phyloP scores from a whole-genome alignment of 2,113 vertebrate species.

The Cisticola juncidis region DNA sequence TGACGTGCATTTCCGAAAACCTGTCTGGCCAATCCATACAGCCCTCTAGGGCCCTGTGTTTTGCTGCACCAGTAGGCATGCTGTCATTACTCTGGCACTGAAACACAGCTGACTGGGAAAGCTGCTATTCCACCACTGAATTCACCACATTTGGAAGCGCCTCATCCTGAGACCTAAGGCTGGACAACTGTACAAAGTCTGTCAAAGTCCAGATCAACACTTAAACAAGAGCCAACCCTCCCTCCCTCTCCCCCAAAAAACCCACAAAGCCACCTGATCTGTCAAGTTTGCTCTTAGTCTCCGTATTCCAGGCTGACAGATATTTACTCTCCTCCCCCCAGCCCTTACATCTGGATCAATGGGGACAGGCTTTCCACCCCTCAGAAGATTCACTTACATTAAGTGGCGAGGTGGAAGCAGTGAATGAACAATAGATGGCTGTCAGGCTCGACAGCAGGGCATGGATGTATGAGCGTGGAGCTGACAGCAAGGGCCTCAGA shows the following conservation, averaged over 20 bases:
- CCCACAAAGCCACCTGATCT: conserved; percentile 64
- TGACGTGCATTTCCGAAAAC: conserved; percentile 16
- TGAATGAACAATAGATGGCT: conserved; percentile 89
- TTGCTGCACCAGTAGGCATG: conserved; percentile 58
- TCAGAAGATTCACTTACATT: conserved; percentile 86
- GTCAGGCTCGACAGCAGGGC: conserved; percentile 91
- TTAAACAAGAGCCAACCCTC: background rate
- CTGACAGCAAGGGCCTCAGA: conserved; percentile 95
- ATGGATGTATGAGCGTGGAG: conserved; percentile 84
- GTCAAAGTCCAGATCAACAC: background rate
- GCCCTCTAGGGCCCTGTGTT: conserved; percentile 33
- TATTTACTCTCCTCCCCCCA: conserved; percentile 43
- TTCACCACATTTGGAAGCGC: background rate
- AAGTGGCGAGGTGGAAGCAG: conserved; percentile 79
- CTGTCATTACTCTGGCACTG: conserved; percentile 47
- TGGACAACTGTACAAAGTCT: background rate
- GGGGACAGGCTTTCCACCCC: conserved; percentile 77
- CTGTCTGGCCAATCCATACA: conserved; percentile 19
- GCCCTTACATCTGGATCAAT: conserved; percentile 74
- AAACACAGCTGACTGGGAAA: conserved; percentile 22
- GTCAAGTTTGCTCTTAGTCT: conserved; percentile 76
- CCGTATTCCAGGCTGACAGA: conserved; percentile 70
- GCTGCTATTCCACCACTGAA: background rate
- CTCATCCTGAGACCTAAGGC: background rate
- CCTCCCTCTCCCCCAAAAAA: background rate